Evolutionary conservation across 1,140 invertebrate species (phyloP).

Genomic region (Neotoxoptera formosana): DNA sequence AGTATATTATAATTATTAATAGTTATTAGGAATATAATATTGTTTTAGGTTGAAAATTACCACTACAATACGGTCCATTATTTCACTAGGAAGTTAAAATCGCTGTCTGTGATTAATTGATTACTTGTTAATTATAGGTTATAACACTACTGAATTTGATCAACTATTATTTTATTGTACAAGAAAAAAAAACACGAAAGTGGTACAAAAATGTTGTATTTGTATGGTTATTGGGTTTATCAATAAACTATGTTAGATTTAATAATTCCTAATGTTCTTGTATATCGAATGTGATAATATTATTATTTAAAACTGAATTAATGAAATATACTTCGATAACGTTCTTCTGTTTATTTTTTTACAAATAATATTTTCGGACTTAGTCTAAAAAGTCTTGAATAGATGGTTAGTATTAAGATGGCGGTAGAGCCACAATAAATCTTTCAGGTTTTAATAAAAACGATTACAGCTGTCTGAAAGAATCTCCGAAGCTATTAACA

Average conservation of each 20-base stretch:
- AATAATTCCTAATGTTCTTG: not conserved
- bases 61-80: no score
- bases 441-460: conserved; percentile 23
- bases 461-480: not conserved
- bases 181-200: not conserved
- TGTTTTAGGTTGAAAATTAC: no score
- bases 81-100: no score
- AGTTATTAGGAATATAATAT: no score
- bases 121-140: no score
- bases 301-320: not conserved
- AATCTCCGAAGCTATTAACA: conserved; percentile 33
- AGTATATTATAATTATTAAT: no score
- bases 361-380: not conserved
- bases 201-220: not conserved
- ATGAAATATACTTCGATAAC: not conserved
- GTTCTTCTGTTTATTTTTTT: not conserved
- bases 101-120: no score
- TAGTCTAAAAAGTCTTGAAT: not conserved
- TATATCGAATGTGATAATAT: not conserved
- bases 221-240: not conserved
- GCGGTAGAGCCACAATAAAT: not conserved
- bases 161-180: not conserved
- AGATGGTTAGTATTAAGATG: not conserved
- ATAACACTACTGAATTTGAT: not conserved
- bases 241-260: not conserved